Conservation (phyloP, 2,797 vertebrate genomes). For the Thunnus albacares region DNA sequence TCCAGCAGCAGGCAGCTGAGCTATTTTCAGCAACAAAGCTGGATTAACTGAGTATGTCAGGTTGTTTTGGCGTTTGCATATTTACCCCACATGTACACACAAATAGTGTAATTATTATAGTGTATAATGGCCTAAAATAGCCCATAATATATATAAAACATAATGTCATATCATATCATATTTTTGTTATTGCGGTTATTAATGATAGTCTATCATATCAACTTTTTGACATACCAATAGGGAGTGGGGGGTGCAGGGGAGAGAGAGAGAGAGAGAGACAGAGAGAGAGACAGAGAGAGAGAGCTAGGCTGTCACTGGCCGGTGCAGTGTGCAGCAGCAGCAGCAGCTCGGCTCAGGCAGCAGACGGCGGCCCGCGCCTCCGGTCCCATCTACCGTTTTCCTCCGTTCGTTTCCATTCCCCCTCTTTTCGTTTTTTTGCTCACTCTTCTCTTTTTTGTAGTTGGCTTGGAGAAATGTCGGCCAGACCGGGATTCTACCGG, state of each 20-base stretch:
- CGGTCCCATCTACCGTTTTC: slow-evolving; percentile 18
- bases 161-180: neutral
- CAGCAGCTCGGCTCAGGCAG: slow-evolving; percentile 37
- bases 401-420: neutral
- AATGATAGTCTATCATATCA: neutral
- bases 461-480: slow-evolving; percentile 83
- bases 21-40: no score
- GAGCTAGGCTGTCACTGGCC: slow-evolving; percentile 26
- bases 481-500: slow-evolving; percentile 92
- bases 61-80: no score
- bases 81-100: no score
- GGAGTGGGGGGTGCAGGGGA: neutral
- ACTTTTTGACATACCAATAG: neutral
- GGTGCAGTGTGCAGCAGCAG: slow-evolving; percentile 39
- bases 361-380: slow-evolving; percentile 46
- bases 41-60: no score
- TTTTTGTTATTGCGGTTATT: neutral
- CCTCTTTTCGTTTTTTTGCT: neutral
- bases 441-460: neutral
- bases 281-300: slow-evolving; percentile 13
- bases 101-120: no score
- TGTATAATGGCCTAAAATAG: no score
- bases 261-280: neutral
- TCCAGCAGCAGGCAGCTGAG: no score
- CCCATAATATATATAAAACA: neutral